phyloP scores from a whole-genome alignment of 2,888 invertebrate genomes.

The Hydrotaea diabolus region DNA sequence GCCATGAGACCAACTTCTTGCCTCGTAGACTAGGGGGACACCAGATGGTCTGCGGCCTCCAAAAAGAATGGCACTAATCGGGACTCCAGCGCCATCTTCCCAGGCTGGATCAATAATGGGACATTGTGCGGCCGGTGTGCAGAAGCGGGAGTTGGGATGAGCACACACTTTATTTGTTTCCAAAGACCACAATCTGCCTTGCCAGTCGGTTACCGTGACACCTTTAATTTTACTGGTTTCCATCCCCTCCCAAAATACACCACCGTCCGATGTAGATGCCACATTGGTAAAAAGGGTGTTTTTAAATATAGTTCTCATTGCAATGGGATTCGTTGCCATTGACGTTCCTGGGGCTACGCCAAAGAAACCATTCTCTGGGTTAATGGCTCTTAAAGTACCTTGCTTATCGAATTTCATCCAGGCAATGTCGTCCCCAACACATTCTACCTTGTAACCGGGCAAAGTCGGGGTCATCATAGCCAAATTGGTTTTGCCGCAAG shows the following conservation, averaged over 20 bases:
- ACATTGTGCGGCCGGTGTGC: conserved; percentile 96
- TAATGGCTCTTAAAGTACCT: conserved; percentile 95
- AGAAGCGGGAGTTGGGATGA: conserved; percentile 98
- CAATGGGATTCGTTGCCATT: conserved; percentile 94
- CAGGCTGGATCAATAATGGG: conserved; percentile 96
- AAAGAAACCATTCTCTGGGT: conserved; percentile 99
- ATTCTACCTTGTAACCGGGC: conserved; percentile 95
- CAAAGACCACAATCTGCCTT: conserved; percentile 87
- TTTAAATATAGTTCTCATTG: conserved; percentile 94
- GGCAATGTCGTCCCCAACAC: conserved; percentile 98
- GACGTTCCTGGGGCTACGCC: conserved; percentile 99
- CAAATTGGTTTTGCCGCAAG: conserved; percentile 99
- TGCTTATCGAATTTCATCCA: conserved; percentile 97
- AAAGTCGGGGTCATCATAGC: conserved; percentile 98
- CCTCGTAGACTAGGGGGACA: conserved; percentile 96
- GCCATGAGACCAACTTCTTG: conserved; percentile 96
- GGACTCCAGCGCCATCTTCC: conserved; percentile 96
- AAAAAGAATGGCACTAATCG: conserved; percentile 97
- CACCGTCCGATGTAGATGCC: conserved; percentile 96
- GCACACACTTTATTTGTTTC: conserved; percentile 89
- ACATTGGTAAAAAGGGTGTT: conserved; percentile 99
- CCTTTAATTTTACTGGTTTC: conserved; percentile 86
- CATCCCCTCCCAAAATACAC: conserved; percentile 99
- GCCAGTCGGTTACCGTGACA: conserved; percentile 89
- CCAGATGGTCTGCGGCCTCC: conserved; percentile 96